phyloP scores from a whole-genome alignment of 2,113 vertebrate genomes.

The Oxyura jamaicensis region DNA sequence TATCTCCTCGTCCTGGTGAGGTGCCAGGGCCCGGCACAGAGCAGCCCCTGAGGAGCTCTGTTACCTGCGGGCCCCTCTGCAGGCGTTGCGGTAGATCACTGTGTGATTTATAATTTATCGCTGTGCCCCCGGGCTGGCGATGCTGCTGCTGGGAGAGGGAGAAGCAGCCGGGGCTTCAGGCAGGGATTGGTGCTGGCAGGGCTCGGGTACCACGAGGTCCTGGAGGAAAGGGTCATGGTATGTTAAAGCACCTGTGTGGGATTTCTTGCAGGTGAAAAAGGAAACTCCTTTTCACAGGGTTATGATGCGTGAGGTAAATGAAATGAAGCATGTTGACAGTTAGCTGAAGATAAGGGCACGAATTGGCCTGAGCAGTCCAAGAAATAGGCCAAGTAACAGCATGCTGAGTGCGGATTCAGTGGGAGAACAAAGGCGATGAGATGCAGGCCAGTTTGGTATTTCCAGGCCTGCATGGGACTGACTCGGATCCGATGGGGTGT shows the following conservation, averaged over 20 bases:
- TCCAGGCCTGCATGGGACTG: rapidly evolving
- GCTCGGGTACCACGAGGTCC: rapidly evolving
- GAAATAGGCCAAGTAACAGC: rapidly evolving
- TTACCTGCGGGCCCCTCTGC: neutral
- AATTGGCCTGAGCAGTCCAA: rapidly evolving
- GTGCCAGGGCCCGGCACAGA: neutral
- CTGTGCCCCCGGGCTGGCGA: no score
- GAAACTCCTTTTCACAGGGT: rapidly evolving
- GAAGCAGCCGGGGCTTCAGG: no score
- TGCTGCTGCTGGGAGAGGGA: no score
- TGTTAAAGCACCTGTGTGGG: rapidly evolving
- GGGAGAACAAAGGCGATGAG: rapidly evolving
- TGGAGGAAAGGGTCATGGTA: rapidly evolving
- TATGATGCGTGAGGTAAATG: rapidly evolving
- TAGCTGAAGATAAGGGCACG: rapidly evolving
- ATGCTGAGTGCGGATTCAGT: rapidly evolving
- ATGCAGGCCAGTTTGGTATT: rapidly evolving
- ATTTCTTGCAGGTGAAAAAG: neutral
- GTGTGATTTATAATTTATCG: no score
- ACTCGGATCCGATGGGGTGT: rapidly evolving
- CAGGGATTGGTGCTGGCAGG: neutral
- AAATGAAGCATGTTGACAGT: rapidly evolving
- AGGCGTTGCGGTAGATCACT: neutral
- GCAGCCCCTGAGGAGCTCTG: rapidly evolving
- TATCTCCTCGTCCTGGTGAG: neutral